A percentile compares a stretch with the other conserved stretches of the same genome.
phyloP scores from a whole-genome alignment of 2,888 invertebrate genomes.

The Spisula solida region DNA sequence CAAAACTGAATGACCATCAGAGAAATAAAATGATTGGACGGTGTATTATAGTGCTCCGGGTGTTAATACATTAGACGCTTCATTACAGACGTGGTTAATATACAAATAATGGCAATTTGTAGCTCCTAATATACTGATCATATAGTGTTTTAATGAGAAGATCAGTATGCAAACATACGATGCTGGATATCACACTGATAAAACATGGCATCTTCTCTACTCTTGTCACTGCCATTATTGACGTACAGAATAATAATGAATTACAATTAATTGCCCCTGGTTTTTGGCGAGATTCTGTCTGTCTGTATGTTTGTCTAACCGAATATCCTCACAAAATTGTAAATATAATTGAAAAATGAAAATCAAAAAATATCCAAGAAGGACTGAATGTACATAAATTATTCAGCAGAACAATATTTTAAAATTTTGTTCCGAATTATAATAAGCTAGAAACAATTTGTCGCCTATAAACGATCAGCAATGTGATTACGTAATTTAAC shows the following conservation, averaged over 20 bases:
- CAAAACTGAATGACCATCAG: slow-evolving; percentile 35
- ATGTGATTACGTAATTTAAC: too few relatives aligned
- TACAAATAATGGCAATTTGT: slow-evolving; percentile 16
- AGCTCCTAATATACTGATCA: background rate
- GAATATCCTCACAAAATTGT: background rate
- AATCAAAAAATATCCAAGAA: too few relatives aligned
- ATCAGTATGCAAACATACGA: background rate
- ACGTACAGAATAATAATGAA: background rate
- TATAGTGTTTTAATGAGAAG: background rate
- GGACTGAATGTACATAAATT: too few relatives aligned
- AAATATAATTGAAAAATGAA: background rate
- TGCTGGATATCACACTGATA: background rate
- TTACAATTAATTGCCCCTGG: background rate
- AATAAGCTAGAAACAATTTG: too few relatives aligned
- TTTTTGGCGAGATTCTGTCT: background rate
- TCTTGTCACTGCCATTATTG: background rate
- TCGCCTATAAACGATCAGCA: too few relatives aligned
- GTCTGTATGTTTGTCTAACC: background rate
- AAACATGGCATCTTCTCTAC: background rate
- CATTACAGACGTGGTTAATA: slow-evolving; percentile 29
- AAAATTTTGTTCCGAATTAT: too few relatives aligned
- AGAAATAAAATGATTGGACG: slow-evolving; percentile 30
- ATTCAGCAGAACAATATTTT: too few relatives aligned
- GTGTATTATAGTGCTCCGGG: slow-evolving; percentile 29
- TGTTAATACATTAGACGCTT: slow-evolving; percentile 56